Percentiles rank a stretch among this genome's conserved stretches.
phyloP scores from a whole-genome alignment of 2,113 vertebrate species.

The Sprattus sprattus region DNA sequence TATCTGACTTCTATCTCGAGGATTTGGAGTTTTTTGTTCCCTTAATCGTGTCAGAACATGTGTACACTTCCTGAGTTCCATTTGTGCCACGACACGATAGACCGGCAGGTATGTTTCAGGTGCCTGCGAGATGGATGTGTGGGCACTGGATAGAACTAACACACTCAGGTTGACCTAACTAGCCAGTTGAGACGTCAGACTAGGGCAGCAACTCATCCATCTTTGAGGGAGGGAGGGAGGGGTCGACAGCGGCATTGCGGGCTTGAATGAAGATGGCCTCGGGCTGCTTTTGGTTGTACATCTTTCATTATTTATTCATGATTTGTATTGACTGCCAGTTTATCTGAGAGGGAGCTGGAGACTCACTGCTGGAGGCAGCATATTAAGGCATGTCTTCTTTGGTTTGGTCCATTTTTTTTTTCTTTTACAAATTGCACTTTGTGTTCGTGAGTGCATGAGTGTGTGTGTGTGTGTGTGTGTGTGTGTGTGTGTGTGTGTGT shows the following conservation, averaged over 20 bases:
- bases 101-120: neutral
- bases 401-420: neutral
- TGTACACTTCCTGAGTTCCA: neutral
- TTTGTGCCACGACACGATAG: neutral
- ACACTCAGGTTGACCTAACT: neutral
- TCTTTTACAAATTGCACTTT: conserved; percentile 25
- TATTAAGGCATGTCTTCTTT: neutral
- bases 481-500: neutral
- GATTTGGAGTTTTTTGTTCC: neutral
- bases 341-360: conserved; percentile 52
- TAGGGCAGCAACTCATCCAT: neutral
- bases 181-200: neutral
- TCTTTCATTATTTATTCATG: conserved; percentile 75
- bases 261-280: conserved; percentile 55
- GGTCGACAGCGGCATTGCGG: conserved; percentile 48
- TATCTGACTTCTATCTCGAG: neutral
- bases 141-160: neutral
- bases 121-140: neutral
- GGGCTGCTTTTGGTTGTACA: conserved; percentile 68
- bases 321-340: conserved; percentile 67
- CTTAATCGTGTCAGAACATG: neutral
- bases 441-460: neutral
- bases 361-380: conserved; percentile 26
- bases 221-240: conserved; percentile 27
- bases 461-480: neutral